phyloP scores from a whole-genome alignment of 2,113 vertebrate species.

The Picathartes gymnocephalus region DNA sequence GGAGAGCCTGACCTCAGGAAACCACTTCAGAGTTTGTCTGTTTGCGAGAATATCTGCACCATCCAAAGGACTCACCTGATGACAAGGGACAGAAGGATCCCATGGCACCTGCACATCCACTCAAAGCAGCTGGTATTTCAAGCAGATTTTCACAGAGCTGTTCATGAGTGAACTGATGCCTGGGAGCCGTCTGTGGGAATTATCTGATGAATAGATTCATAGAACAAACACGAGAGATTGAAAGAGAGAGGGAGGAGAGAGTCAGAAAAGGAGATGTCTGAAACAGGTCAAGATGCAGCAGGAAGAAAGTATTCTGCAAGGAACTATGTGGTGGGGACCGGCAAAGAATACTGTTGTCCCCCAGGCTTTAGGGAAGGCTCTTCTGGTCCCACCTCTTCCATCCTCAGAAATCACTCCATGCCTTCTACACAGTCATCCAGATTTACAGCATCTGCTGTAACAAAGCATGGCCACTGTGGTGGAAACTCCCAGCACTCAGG shows the following conservation, averaged over 20 bases:
- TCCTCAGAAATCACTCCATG: background rate
- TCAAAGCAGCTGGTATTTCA: background rate
- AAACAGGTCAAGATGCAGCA: background rate
- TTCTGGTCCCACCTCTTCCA: background rate
- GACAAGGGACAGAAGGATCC: background rate
- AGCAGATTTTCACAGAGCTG: background rate
- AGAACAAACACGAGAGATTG: background rate
- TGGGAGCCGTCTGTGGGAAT: background rate
- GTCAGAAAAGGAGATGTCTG: background rate
- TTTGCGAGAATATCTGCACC: background rate
- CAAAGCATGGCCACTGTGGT: background rate
- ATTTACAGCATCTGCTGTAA: background rate
- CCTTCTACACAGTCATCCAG: background rate
- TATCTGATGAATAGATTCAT: background rate
- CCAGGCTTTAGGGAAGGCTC: background rate
- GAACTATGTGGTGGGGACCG: background rate
- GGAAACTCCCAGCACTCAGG: background rate
- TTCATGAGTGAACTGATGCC: background rate
- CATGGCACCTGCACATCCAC: background rate
- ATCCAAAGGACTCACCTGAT: background rate
- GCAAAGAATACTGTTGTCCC: background rate
- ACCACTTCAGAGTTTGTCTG: background rate
- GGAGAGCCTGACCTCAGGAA: background rate
- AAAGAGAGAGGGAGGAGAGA: background rate
- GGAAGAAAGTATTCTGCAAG: background rate